Conservation (phyloP, 2,888 invertebrate species). For the Nephrotoma guestfalica region DNA sequence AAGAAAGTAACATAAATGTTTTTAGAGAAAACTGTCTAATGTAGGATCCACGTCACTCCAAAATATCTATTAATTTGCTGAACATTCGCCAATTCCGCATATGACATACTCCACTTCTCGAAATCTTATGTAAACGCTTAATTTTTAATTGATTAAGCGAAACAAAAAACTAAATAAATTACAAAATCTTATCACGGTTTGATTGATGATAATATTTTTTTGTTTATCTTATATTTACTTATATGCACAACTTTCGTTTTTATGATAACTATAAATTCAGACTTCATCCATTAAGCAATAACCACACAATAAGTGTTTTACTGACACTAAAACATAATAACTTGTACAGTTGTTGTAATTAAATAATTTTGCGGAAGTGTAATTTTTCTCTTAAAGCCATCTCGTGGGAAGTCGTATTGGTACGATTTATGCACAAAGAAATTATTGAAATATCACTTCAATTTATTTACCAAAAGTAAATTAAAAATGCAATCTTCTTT, state of each 20-base stretch:
- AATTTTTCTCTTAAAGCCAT: neutral
- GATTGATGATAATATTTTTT: neutral
- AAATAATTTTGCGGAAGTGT: neutral
- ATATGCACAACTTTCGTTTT: neutral
- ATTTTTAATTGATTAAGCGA: neutral
- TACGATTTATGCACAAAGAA: neutral
- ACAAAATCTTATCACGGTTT: neutral
- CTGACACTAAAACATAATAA: neutral
- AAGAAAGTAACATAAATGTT: neutral
- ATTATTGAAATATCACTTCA: neutral
- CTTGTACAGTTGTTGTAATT: neutral
- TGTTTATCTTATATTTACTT: neutral
- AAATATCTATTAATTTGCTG: neutral
- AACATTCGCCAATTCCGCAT: neutral
- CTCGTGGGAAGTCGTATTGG: neutral
- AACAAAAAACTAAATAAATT: neutral
- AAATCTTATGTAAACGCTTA: neutral
- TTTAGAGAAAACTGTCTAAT: neutral
- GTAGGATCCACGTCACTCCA: neutral
- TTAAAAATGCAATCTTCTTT: neutral
- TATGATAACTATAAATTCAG: neutral
- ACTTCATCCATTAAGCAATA: neutral
- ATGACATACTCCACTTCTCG: neutral
- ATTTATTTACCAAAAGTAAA: neutral
- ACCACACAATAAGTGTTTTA: neutral